Evolutionary conservation across 2,113 vertebrate species (phyloP), one percentile per base, ranked within the genome.

Genomic region (Archilochus colubris): DNA sequence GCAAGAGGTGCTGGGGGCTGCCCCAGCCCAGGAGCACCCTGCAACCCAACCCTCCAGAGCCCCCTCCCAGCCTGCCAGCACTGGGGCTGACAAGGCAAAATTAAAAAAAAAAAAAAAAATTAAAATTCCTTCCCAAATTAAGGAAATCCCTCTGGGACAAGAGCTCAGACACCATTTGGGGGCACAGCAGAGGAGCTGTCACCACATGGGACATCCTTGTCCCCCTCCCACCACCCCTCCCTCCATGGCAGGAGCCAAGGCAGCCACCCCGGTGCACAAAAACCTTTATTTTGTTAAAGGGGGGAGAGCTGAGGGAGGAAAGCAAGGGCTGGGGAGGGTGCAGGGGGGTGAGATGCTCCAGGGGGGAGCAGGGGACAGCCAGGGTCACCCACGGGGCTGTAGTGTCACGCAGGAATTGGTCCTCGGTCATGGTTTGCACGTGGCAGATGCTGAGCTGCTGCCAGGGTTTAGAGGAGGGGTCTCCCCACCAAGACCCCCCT

Each of bases 201-300:
- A 67, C 33, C 23, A 9, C 11, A 2, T 2, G 2, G 18, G 3
- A 0, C 2, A 1, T 53, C 72, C 43, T 25, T 3, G 9, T 6
- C 24, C 38, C 43, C 27, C 15, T 69, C 51, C 86, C 86, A 43
- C 22, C 9, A 51, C 53, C 44, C 16, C 0, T 28, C 17, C 16
- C 30, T 4, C 43, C 74, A 10, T 0, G 12, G 85, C 77, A 90
- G 58, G 58, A 93, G 75, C 79, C 33, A 57, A 63, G 30, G 79
- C 43, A 1, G 78, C 69, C 0, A 0, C 55, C 64, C 83, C 7
- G 0, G 27, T 51, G 31, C 12, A 76, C 7, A 2, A 68, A 83
- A 57, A 68, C 40, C 63, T 93, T 94, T 94, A 96, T 95, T 95
- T 27, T 63, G 48, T 63, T 66, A 36, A 43, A 85, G 50, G 36